These are phyloP conservation scores for Sitobion miscanthi DNA, from an alignment of 1,140 invertebrate genomes.

Conservation along the genomic window DNA sequence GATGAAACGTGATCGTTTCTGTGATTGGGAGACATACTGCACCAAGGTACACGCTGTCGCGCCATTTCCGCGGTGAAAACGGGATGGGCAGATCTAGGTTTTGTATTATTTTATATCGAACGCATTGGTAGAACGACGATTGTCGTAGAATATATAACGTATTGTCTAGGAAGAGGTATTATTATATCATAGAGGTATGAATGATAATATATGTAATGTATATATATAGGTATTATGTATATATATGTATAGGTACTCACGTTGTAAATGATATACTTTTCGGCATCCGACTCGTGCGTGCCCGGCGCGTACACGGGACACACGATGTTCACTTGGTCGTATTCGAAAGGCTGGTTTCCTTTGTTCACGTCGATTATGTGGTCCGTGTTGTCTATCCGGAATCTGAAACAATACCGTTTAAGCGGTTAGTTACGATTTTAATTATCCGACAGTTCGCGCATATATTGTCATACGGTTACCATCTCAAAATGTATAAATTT, in stretches of 20 bases:
- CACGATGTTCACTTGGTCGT: conserved; percentile 95
- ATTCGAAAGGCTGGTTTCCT: conserved; percentile 90
- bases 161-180: no score
- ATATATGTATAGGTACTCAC: conserved; percentile 67
- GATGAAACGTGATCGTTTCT: background rate
- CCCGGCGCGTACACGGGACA: conserved; percentile 89
- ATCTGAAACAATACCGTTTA: conserved; percentile 72
- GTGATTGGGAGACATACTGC: background rate
- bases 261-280: conserved; percentile 96
- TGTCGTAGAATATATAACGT: no score
- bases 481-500: no score
- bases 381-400: conserved; percentile 96
- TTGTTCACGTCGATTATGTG: conserved; percentile 96
- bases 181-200: background rate
- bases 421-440: conserved; percentile 57
- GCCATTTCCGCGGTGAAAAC: background rate
- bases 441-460: background rate
- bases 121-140: no score
- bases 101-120: background rate
- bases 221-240: no score
- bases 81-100: background rate
- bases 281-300: conserved; percentile 86
- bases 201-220: background rate
- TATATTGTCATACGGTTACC: no score
- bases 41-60: no score